phyloP scores from a whole-genome alignment of 2,797 vertebrate species.

The Dallia pectoralis region DNA sequence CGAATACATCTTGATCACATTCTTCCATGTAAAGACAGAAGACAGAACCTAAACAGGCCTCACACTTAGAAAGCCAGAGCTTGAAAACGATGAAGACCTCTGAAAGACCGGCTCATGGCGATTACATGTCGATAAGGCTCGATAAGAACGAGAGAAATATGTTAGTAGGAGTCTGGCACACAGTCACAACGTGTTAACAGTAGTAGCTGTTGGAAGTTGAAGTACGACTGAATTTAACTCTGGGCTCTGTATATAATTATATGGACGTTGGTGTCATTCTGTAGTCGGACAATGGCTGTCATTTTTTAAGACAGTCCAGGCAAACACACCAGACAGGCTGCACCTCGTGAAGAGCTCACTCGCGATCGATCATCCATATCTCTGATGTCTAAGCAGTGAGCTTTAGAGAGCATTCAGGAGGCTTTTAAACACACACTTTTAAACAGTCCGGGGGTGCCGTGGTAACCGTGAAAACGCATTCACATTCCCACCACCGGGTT shows the following conservation, averaged over 20 bases:
- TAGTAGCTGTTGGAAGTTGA: neutral
- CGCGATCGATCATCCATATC: slow-evolving; percentile 44
- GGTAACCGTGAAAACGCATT: slow-evolving; percentile 42
- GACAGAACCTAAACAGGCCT: slow-evolving; percentile 45
- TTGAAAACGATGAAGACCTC: slow-evolving; percentile 32
- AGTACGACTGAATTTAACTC: slow-evolving; percentile 17
- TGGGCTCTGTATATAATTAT: slow-evolving; percentile 36
- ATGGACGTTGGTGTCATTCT: slow-evolving; percentile 43
- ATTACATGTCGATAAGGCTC: slow-evolving; percentile 7
- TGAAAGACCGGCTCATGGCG: slow-evolving; percentile 31
- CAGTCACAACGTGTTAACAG: slow-evolving; percentile 31
- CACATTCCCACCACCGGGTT: slow-evolving; percentile 42
- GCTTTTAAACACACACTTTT: slow-evolving; percentile 55
- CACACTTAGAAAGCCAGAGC: slow-evolving; percentile 40
- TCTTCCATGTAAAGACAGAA: slow-evolving; percentile 16
- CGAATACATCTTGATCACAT: neutral
- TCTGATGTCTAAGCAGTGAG: slow-evolving; percentile 43
- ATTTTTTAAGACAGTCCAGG: slow-evolving; percentile 32
- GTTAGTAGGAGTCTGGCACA: slow-evolving; percentile 8
- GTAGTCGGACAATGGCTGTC: slow-evolving; percentile 25
- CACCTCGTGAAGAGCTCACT: slow-evolving; percentile 27
- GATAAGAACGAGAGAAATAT: slow-evolving; percentile 15
- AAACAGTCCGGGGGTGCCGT: slow-evolving; percentile 47
- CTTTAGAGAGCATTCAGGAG: slow-evolving; percentile 51
- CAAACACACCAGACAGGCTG: slow-evolving; percentile 10